phyloP scores from a whole-genome alignment of 2,797 vertebrate genomes.

The Lophius americanus region DNA sequence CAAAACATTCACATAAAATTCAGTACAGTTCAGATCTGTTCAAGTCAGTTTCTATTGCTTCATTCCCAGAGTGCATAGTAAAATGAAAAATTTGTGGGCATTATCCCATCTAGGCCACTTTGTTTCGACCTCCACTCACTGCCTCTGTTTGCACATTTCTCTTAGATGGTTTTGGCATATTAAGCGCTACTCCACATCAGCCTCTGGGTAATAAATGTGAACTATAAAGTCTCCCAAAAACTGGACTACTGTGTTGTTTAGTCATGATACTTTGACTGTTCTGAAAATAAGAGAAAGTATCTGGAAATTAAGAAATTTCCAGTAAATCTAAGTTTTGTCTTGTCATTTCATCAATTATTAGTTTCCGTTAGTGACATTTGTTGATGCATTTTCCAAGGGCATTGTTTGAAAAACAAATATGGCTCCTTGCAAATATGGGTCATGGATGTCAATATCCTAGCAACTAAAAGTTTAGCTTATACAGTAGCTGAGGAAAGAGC shows the following conservation, averaged over 20 bases:
- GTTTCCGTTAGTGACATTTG: neutral
- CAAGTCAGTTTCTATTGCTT: conserved; percentile 1
- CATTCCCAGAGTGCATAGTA: neutral
- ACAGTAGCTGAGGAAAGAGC: neutral
- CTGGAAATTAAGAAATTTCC: neutral
- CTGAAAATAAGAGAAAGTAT: neutral
- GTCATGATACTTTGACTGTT: neutral
- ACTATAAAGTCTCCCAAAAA: conserved; percentile 2
- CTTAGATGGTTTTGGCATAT: neutral
- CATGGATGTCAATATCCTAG: neutral
- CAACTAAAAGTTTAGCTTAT: no score
- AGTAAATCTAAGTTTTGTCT: neutral
- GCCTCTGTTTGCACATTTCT: conserved; percentile 9
- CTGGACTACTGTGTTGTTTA: neutral
- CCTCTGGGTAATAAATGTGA: conserved; percentile 1
- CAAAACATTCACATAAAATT: neutral
- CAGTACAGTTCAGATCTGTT: neutral
- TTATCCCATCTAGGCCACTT: neutral
- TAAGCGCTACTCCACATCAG: neutral
- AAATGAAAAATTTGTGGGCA: conserved; percentile 7
- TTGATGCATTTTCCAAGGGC: neutral
- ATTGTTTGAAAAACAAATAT: neutral
- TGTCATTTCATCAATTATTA: neutral
- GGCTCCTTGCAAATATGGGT: neutral
- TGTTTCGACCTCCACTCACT: neutral